Percentiles rank a stretch among this genome's conserved stretches.
phyloP scores from a whole-genome alignment of 1,140 invertebrate genomes.

The Meloidogyne chitwoodi region DNA sequence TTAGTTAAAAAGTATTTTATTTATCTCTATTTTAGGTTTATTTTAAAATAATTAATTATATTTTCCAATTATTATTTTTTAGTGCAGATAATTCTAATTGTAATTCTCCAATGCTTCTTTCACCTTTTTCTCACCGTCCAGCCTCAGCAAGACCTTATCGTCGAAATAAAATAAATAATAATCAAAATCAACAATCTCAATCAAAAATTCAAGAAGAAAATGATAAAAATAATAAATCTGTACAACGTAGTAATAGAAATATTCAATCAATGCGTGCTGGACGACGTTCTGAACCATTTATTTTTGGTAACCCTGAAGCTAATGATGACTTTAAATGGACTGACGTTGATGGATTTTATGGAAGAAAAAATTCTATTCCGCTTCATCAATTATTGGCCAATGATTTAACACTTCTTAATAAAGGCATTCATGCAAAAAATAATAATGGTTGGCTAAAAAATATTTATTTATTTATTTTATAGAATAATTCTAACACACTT shows the following conservation, averaged over 20 bases:
- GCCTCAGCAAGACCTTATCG: slow-evolving; percentile 26
- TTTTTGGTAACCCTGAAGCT: background rate
- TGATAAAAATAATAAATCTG: background rate
- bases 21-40: too few species aligned
- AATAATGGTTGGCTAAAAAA: too few species aligned
- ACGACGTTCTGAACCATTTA: background rate
- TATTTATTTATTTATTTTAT: too few species aligned
- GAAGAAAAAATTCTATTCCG: slow-evolving; percentile 16
- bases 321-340: slow-evolving; percentile 19
- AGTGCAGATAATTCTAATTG: slow-evolving; percentile 35
- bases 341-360: slow-evolving; percentile 20
- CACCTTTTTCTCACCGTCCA: slow-evolving; percentile 19
- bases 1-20: too few species aligned
- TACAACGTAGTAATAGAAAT: background rate
- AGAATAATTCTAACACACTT: too few species aligned
- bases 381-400: slow-evolving; percentile 22
- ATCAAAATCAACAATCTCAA: background rate
- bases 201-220: background rate
- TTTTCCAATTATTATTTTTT: slow-evolving; percentile 17
- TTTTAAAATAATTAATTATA: too few species aligned
- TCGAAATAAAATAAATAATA: slow-evolving; percentile 1
- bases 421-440: slow-evolving; percentile 1
- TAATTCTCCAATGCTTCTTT: slow-evolving; percentile 28
- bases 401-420: slow-evolving; percentile 11
- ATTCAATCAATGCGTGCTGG: background rate